phyloP scores from a whole-genome alignment of 2,113 vertebrate genomes.

The Solenodon paradoxus region DNA sequence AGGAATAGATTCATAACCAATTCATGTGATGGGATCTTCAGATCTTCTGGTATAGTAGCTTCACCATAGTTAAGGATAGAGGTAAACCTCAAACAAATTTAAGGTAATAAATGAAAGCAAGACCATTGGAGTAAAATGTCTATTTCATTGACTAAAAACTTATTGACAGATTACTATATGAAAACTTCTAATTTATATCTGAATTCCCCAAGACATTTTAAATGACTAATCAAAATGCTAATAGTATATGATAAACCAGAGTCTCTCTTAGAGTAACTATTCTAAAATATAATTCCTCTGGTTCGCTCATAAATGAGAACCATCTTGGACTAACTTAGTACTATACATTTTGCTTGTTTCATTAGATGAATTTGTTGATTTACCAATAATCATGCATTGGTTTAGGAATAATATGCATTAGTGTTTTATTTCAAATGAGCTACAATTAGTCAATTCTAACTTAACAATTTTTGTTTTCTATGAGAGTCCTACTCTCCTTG shows the following conservation, averaged over 20 bases:
- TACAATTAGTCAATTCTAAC: slow-evolving; percentile 3
- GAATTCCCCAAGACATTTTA: slow-evolving; percentile 8
- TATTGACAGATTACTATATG: not conserved
- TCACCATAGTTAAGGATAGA: not conserved
- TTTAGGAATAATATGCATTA: not conserved
- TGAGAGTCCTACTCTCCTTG: not conserved
- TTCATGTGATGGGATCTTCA: not conserved
- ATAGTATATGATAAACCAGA: not conserved
- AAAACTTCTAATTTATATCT: not conserved
- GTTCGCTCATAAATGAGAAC: not conserved
- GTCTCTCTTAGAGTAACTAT: not conserved
- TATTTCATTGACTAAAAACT: slow-evolving; percentile 8
- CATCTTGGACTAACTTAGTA: not conserved
- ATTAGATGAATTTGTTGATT: slow-evolving; percentile 14
- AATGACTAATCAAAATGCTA: not conserved
- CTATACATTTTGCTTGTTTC: slow-evolving; percentile 36
- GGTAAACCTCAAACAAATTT: not conserved
- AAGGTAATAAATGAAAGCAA: slow-evolving; percentile 13
- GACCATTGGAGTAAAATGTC: not conserved
- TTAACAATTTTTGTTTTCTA: slow-evolving; percentile 29
- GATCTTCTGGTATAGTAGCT: not conserved
- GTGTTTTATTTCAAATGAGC: slow-evolving; percentile 33
- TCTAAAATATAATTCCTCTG: not conserved
- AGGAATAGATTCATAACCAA: not conserved
- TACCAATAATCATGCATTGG: not conserved